These are phyloP conservation scores for Peromyscus melanophrys DNA, from an alignment of 2,797 vertebrate genomes.

Conservation along the genomic window DNA sequence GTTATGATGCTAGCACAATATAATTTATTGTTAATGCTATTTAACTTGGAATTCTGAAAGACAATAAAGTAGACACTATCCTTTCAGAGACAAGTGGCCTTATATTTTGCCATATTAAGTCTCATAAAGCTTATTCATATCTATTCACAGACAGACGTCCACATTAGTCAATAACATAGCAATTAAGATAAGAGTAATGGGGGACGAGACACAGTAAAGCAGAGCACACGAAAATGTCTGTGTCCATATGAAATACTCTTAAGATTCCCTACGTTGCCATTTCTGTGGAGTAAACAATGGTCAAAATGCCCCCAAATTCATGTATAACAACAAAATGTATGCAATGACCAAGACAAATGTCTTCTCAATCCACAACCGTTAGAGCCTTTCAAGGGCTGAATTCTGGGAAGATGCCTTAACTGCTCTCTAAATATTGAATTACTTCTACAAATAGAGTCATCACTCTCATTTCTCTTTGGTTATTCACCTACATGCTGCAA, in stretches of 20 bases:
- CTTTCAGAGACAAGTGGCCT: neutral
- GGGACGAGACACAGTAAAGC: too few species aligned
- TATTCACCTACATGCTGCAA: neutral
- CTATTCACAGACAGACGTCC: neutral
- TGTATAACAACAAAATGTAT: neutral
- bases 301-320: neutral
- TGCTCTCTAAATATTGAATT: neutral
- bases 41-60: neutral
- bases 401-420: neutral
- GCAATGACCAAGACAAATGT: neutral
- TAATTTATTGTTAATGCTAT: neutral
- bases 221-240: neutral
- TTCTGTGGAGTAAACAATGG: neutral
- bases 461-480: neutral
- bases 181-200: neutral
- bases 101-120: neutral
- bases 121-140: neutral
- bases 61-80: neutral
- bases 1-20: neutral
- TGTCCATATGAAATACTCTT: neutral
- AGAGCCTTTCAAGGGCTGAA: neutral
- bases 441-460: neutral
- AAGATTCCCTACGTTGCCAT: neutral
- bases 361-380: neutral
- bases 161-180: neutral